Evolutionary conservation across 1,140 invertebrate species (phyloP).

Genomic region (Philaenus spumarius): DNA sequence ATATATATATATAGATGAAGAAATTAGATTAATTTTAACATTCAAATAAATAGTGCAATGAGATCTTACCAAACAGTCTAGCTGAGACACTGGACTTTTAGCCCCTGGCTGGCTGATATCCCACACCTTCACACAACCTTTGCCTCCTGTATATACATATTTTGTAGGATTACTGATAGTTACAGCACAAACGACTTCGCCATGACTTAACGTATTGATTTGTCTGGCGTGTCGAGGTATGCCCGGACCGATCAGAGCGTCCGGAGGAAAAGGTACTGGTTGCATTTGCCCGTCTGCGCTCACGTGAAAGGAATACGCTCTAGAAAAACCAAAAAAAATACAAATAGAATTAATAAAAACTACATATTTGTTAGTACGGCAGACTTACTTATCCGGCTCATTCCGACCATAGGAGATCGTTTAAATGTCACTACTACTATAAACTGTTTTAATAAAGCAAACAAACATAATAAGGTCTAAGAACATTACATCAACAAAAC

Average conservation of each 20-base stretch:
- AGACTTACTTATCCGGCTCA: too few species aligned
- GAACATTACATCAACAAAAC: too few species aligned
- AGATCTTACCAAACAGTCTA: conserved; percentile 70
- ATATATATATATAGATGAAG: too few species aligned
- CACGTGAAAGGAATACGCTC: conserved; percentile 70
- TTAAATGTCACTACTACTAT: too few species aligned
- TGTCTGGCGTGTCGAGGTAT: conserved; percentile 74
- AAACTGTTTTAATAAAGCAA: too few species aligned
- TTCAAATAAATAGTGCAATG: too few species aligned
- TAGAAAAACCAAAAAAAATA: conserved; percentile 35
- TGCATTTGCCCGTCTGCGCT: conserved; percentile 62
- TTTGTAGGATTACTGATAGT: conserved; percentile 77
- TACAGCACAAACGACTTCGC: conserved; percentile 83
- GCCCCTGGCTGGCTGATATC: conserved; percentile 66
- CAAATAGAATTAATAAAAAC: neutral
- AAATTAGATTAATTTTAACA: too few species aligned
- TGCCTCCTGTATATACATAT: conserved; percentile 79
- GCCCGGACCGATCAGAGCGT: conserved; percentile 84
- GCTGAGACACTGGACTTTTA: conserved; percentile 68
- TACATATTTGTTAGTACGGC: too few species aligned
- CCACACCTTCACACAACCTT: conserved; percentile 85
- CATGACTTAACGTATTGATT: conserved; percentile 70
- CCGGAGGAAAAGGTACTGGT: conserved; percentile 75
- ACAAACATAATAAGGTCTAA: too few species aligned
- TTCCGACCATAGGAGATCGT: too few species aligned